Evolutionary conservation across 1,140 invertebrate species (phyloP).

Genomic region (Zaprionus kolodkinae): DNA sequence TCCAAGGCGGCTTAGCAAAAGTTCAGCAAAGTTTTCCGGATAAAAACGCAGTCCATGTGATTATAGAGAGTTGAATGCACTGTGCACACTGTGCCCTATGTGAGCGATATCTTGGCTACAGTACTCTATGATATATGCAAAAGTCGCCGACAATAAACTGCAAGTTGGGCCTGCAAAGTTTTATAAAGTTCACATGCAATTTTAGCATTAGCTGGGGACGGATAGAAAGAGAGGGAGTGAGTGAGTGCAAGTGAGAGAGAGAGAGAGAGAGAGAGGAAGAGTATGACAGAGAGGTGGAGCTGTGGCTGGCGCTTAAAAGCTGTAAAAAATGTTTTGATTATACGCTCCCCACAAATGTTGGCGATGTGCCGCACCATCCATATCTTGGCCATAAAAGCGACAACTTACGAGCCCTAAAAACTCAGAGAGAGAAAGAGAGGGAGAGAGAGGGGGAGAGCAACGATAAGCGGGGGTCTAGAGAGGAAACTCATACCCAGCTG

Average conservation of each 20-base stretch:
- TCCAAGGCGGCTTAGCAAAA: background rate
- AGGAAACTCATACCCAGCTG: slow-evolving; percentile 14
- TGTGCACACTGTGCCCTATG: slow-evolving; percentile 4
- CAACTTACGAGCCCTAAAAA: slow-evolving; percentile 63
- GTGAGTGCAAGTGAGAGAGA: background rate
- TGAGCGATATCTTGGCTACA: background rate
- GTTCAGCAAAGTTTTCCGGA: slow-evolving; percentile 6
- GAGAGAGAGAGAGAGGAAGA: background rate
- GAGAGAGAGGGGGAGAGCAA: background rate
- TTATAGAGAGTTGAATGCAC: slow-evolving; percentile 47
- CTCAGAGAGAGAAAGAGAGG: background rate
- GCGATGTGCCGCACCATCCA: slow-evolving; percentile 22
- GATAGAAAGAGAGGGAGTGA: background rate
- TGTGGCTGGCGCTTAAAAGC: slow-evolving; percentile 25
- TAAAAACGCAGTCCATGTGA: slow-evolving; percentile 26
- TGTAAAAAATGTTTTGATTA: slow-evolving; percentile 70
- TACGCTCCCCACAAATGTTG: slow-evolving; percentile 25
- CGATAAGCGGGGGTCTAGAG: background rate
- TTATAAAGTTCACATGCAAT: slow-evolving; percentile 72
- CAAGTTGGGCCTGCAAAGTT: slow-evolving; percentile 48
- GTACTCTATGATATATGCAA: slow-evolving; percentile 18
- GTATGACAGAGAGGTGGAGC: background rate
- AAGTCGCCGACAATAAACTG: slow-evolving; percentile 40
- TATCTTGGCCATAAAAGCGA: slow-evolving; percentile 56
- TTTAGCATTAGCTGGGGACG: slow-evolving; percentile 63